Base-by-base conservation (phyloP, 2,797 vertebrate genomes). In the Halcyon badia region DNA sequence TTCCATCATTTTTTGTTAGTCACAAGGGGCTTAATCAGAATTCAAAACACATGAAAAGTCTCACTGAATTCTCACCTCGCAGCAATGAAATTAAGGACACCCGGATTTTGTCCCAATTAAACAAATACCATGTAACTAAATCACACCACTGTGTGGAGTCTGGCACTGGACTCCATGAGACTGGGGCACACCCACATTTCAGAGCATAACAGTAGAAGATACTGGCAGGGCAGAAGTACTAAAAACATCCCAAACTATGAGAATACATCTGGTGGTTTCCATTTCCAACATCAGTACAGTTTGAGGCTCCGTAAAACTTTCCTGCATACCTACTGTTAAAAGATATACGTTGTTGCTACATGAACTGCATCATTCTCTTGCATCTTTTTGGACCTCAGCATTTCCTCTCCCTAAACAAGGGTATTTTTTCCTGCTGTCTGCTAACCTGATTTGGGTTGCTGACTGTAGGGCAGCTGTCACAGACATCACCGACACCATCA, bases 391-490 rank as follows among this genome's bases (percentile, higher is more conserved):
- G 44, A 42, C 35, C 39, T 86, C 39, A 66, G 25, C 25, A 65
- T 30, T 51, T 14, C 22, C 17, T 64, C 31, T 48, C 30, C 41
- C 30, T 73, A 42, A 80, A 73, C 0, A 1, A 68, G 6, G 26
- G 8, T 58, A 51, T 66, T 64, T 56, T 60, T 71, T 22, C 13
- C 14, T 80, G 87, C 62, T 72, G 21, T 28, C 37, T 42, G 77
- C 98, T 93, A 41, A 99, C 99, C 99, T 99, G 99, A 97, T 99
- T 99, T 79, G 99, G 99, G 97, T 99, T 99, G 96, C 99, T 99
- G 96, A 99, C 98, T 81, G 99, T 99, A 8, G 99, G 99, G 96
- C 99, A 99, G 97, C 99, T 99, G 97, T 99, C 99, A 62, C 99
- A 99, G 41, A 98, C 99, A 21, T 99, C 99, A 90, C 99, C 99